Evolutionary conservation across 2,113 vertebrate genomes (phyloP).

Genomic region (Sclerurus mexicanus): DNA sequence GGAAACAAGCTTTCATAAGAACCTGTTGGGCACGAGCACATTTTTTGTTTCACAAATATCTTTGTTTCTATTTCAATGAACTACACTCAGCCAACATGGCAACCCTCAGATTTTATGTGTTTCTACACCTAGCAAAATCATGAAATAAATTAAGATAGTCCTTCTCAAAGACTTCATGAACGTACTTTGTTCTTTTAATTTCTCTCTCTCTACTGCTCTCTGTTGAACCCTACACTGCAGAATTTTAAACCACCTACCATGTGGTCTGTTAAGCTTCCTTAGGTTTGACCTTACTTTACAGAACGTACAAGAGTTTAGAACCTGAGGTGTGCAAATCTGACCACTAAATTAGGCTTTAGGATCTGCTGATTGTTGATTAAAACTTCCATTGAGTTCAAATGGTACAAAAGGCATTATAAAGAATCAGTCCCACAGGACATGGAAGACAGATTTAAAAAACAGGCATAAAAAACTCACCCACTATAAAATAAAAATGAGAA

Average conservation of each 20-base stretch:
- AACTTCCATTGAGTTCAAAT: background rate
- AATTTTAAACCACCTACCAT: slow-evolving; percentile 9
- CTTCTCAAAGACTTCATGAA: background rate
- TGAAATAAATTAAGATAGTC: background rate
- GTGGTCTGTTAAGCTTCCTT: background rate
- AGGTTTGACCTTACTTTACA: background rate
- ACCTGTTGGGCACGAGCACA: background rate
- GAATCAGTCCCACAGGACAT: background rate
- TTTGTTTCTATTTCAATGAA: background rate
- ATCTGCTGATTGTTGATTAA: background rate
- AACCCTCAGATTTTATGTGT: background rate
- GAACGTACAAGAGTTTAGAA: background rate
- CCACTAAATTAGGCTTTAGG: background rate
- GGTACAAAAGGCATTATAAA: rapidly evolving
- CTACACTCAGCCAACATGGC: background rate
- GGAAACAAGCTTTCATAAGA: background rate
- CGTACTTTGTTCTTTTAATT: background rate
- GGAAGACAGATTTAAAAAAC: background rate
- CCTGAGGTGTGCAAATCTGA: background rate
- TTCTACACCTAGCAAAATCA: background rate
- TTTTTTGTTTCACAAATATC: background rate
- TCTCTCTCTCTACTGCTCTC: background rate
- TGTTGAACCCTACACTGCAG: background rate
- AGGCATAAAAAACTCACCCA: background rate
- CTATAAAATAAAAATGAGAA: background rate